phyloP scores from a whole-genome alignment of 2,113 vertebrate genomes.

The Podarcis raffonei region DNA sequence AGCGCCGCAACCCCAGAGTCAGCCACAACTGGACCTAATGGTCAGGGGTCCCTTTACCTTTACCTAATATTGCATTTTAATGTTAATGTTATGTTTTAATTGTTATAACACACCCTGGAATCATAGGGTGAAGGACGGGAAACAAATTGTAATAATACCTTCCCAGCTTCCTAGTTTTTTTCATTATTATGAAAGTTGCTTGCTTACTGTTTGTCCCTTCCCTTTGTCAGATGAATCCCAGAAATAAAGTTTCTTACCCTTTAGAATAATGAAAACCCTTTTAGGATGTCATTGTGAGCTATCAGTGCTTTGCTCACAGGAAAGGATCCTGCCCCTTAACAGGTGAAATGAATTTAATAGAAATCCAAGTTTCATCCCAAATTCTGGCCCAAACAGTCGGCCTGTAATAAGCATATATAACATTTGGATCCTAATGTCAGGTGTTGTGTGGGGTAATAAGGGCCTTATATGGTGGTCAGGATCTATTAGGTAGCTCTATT shows the following conservation, averaged over 20 bases:
- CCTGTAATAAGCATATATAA: not conserved
- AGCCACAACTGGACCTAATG: no score
- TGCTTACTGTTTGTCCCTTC: not conserved
- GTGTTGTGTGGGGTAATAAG: conserved; percentile 12
- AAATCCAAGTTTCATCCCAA: not conserved
- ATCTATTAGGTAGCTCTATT: not conserved
- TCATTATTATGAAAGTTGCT: not conserved
- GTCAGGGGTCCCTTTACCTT: no score
- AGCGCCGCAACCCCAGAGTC: no score
- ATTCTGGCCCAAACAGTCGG: not conserved
- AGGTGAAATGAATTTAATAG: not conserved
- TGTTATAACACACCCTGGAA: no score
- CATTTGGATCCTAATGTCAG: not conserved
- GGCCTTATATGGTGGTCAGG: not conserved
- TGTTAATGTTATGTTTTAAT: no score
- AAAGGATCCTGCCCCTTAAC: not conserved
- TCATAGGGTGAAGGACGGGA: no score
- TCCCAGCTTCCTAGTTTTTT: not conserved
- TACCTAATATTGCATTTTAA: no score
- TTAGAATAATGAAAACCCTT: not conserved
- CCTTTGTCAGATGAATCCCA: not conserved
- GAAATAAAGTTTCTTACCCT: not conserved
- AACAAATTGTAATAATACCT: no score
- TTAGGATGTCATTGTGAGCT: not conserved
- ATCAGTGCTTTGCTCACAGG: not conserved